Evolutionary conservation across 2,888 invertebrate genomes (phyloP).

Genomic region (Pseudococcus jackbeardsleyi): DNA sequence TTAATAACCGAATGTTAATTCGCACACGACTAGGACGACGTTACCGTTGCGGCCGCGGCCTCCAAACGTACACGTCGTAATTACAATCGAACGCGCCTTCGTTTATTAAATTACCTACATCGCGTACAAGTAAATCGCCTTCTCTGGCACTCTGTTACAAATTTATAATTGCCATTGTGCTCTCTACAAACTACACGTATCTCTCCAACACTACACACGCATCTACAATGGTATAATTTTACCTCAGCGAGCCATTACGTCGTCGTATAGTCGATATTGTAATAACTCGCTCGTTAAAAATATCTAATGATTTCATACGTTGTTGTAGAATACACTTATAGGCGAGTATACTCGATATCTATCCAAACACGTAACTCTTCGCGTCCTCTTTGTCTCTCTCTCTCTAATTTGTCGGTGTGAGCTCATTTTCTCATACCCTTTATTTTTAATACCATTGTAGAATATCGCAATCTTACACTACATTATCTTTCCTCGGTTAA

Average conservation of each 20-base stretch:
- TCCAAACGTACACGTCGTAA: conserved; percentile 48
- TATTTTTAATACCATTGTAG: neutral
- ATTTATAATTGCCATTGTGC: conserved; percentile 61
- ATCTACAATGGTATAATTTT: conserved; percentile 9
- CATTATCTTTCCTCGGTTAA: neutral
- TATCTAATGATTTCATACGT: conserved; percentile 46
- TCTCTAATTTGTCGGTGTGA: neutral
- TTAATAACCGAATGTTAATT: conserved; percentile 49
- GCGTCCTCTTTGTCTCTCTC: neutral
- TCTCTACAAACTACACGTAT: neutral
- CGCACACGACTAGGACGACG: conserved; percentile 11
- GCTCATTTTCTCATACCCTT: neutral
- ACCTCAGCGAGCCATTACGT: neutral
- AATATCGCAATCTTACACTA: neutral
- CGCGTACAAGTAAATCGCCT: conserved; percentile 40
- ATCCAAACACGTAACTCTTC: neutral
- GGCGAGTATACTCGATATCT: neutral
- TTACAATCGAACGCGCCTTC: conserved; percentile 55
- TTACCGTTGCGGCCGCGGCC: neutral
- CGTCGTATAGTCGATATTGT: neutral
- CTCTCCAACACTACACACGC: neutral
- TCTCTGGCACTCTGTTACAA: conserved; percentile 57
- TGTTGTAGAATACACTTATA: conserved; percentile 8
- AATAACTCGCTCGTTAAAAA: conserved; percentile 41
- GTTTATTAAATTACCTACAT: conserved; percentile 49